Percentiles rank a stretch among this genome's conserved stretches.
These are phyloP conservation scores for Zaprionus taronus DNA, from an alignment of 1,140 invertebrate species.

Conservation along the genomic window DNA sequence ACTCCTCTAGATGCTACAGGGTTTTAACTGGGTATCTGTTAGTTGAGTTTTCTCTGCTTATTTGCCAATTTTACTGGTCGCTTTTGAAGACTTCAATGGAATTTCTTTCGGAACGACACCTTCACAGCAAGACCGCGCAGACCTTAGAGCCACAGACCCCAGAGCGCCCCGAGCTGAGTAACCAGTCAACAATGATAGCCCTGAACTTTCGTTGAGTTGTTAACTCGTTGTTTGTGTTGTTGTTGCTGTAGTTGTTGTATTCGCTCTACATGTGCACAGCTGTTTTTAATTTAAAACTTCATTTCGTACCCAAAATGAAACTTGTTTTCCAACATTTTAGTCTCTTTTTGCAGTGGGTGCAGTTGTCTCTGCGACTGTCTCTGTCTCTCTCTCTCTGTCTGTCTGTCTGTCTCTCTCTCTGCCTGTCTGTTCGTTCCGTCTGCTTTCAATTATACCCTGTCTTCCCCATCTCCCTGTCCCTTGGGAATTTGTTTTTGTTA, in stretches of 20 bases:
- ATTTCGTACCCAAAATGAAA: slow-evolving; percentile 47
- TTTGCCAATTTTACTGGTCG: neutral
- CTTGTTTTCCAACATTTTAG: slow-evolving; percentile 54
- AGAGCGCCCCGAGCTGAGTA: slow-evolving; percentile 19
- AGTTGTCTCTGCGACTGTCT: slow-evolving; percentile 28
- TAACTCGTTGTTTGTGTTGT: slow-evolving; percentile 29
- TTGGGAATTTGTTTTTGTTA: slow-evolving; percentile 31
- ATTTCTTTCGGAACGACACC: slow-evolving; percentile 49
- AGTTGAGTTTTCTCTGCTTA: neutral
- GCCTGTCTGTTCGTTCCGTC: neutral
- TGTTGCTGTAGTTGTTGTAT: slow-evolving; percentile 22
- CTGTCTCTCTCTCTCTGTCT: neutral
- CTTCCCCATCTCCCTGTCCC: neutral
- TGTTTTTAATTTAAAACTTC: slow-evolving; percentile 56
- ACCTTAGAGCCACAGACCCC: slow-evolving; percentile 2
- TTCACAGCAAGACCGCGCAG: slow-evolving; percentile 26
- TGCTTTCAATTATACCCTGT: neutral
- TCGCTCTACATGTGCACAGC: slow-evolving; percentile 51
- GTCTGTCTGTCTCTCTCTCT: neutral
- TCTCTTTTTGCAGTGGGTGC: slow-evolving; percentile 53
- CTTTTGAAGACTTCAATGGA: slow-evolving; percentile 41
- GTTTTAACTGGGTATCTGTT: neutral
- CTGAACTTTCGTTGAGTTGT: slow-evolving; percentile 56
- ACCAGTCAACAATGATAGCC: slow-evolving; percentile 46
- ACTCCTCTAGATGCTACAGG: neutral